Evolutionary conservation across 1,140 invertebrate species (phyloP).

Genomic region (Formica exsecta): DNA sequence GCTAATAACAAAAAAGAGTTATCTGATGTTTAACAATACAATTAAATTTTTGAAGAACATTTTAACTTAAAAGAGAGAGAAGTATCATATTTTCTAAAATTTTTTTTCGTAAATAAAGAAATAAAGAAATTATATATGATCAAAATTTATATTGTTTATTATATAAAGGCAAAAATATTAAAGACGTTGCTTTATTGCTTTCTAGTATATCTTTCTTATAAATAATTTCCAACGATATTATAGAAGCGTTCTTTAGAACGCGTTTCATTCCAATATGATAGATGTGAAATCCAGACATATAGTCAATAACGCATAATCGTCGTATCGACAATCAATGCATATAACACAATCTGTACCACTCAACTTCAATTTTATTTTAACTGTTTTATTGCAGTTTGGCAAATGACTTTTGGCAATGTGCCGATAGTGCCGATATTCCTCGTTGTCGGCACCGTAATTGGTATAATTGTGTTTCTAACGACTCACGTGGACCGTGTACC

Average conservation of each 20-base stretch:
- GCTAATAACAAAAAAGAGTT: neutral
- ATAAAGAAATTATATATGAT: neutral
- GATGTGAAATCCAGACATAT: neutral
- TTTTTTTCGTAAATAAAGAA: neutral
- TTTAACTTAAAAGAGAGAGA: neutral
- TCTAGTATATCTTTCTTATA: neutral
- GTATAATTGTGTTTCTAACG: slow-evolving; percentile 77
- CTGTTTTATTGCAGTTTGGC: slow-evolving; percentile 77
- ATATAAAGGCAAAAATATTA: neutral
- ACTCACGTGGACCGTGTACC: slow-evolving; percentile 75
- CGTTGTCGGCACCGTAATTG: slow-evolving; percentile 67
- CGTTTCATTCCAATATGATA: neutral
- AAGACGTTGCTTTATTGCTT: neutral
- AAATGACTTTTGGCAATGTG: slow-evolving; percentile 72
- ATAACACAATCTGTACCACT: neutral
- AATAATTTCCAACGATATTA: slow-evolving; percentile 2
- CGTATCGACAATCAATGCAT: slow-evolving; percentile 6
- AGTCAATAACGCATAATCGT: slow-evolving; percentile 27
- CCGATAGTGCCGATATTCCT: slow-evolving; percentile 73
- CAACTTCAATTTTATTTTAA: slow-evolving; percentile 68
- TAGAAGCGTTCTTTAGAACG: neutral
- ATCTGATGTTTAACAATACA: neutral
- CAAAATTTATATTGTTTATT: neutral
- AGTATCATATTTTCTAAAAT: neutral
- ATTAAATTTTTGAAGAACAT: neutral